A percentile compares a stretch with the other conserved stretches of the same genome.
These are phyloP conservation scores for Pyrrhia umbra DNA, from an alignment of 2,888 invertebrate species.

Conservation along the genomic window DNA sequence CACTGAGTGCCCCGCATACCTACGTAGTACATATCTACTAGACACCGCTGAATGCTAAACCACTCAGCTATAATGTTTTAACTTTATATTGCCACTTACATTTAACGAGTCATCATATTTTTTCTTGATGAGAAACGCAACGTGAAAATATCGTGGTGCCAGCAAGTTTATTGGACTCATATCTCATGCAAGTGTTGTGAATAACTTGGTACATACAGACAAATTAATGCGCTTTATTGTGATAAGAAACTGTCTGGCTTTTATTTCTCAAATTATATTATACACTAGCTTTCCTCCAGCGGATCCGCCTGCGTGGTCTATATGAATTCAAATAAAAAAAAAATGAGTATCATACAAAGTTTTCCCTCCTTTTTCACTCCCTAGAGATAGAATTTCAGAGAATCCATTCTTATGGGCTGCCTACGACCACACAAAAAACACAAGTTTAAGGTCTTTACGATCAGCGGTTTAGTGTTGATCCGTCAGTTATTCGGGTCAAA, in stretches of 20 bases:
- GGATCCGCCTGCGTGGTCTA: too few relatives aligned
- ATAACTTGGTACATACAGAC: conserved; percentile 18
- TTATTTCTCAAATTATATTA: not conserved
- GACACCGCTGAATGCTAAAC: conserved; percentile 29
- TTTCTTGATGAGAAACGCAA: conserved; percentile 52
- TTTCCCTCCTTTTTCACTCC: too few relatives aligned
- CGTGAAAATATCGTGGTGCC: conserved; percentile 34
- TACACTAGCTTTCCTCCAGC: too few relatives aligned
- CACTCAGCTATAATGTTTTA: conserved; percentile 51
- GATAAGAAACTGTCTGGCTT: conserved; percentile 3
- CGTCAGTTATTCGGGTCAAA: too few relatives aligned
- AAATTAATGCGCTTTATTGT: conserved; percentile 25
- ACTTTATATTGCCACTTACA: conserved; percentile 55
- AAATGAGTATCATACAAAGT: too few relatives aligned
- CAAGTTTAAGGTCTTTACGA: too few relatives aligned
- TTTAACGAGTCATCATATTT: conserved; percentile 61
- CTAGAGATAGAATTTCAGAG: too few relatives aligned
- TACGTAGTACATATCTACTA: conserved; percentile 15
- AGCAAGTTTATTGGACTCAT: conserved; percentile 45
- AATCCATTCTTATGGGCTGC: too few relatives aligned
- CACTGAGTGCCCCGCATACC: conserved; percentile 43
- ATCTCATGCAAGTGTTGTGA: conserved; percentile 13
- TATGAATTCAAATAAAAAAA: too few relatives aligned
- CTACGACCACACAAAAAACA: too few relatives aligned
- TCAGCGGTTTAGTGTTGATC: too few relatives aligned